These are phyloP conservation scores for Agelaius tricolor DNA, from an alignment of 2,113 vertebrate species.

Conservation along the genomic window DNA sequence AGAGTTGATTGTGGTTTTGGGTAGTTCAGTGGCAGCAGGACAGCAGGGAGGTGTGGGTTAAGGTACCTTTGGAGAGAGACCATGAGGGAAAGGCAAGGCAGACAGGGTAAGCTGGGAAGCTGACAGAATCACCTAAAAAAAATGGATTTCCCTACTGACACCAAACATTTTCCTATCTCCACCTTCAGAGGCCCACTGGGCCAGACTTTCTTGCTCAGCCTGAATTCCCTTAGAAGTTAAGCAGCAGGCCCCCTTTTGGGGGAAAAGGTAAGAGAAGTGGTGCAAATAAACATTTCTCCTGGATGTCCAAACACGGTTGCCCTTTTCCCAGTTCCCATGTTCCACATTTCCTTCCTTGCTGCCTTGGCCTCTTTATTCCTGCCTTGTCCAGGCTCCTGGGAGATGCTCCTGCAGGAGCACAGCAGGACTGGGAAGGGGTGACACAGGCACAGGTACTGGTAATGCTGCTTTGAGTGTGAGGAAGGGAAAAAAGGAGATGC, in stretches of 20 bases:
- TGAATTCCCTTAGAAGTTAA: not conserved
- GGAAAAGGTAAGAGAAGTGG: not conserved
- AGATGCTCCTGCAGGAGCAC: not conserved
- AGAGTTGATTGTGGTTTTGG: not conserved
- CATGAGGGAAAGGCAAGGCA: not conserved
- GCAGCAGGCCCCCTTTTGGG: not conserved
- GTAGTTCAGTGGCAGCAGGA: not conserved
- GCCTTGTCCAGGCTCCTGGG: not conserved
- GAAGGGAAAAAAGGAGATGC: not conserved
- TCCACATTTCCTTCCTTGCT: not conserved
- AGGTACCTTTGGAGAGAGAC: not conserved
- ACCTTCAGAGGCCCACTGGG: not conserved
- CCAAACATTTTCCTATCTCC: not conserved
- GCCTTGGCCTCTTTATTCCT: not conserved
- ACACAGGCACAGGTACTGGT: not conserved
- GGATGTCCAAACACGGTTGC: not conserved
- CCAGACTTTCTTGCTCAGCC: not conserved
- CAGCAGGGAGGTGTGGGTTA: not conserved
- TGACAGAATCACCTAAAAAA: not conserved
- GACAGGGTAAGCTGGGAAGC: not conserved
- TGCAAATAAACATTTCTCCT: not conserved
- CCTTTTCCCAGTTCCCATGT: not conserved
- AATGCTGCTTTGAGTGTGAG: not conserved
- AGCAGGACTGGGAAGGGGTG: not conserved
- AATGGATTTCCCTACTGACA: not conserved